Percentiles rank a stretch among this genome's conserved stretches.
Evolutionary conservation across 2,113 vertebrate species (phyloP).

Genomic region (Benitochromis conjunctus): DNA sequence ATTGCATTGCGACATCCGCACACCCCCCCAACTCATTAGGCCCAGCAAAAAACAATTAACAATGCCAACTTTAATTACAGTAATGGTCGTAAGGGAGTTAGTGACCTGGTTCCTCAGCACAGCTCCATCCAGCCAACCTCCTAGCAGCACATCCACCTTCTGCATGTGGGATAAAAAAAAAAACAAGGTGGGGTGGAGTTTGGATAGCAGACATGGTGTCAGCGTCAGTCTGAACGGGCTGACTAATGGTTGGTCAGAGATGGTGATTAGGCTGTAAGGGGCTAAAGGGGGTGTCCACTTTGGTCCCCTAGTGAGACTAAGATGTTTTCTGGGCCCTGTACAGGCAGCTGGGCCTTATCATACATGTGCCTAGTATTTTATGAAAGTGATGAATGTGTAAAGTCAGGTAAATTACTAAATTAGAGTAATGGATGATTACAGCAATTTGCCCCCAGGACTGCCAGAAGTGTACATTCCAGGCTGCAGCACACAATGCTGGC

Average conservation of each 20-base stretch:
- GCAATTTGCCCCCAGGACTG: constrained; percentile 59
- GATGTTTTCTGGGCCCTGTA: constrained; percentile 17
- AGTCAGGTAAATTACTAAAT: constrained; percentile 66
- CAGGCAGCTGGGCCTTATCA: constrained; percentile 29
- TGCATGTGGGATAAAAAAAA: not conserved
- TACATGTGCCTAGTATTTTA: constrained; percentile 22
- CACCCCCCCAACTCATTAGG: constrained; percentile 51
- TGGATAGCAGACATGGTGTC: constrained; percentile 48
- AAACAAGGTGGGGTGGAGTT: constrained; percentile 1
- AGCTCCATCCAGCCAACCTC: constrained; percentile 1
- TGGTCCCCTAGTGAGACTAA: not conserved
- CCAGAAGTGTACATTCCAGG: constrained; percentile 60
- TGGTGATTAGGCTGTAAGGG: constrained; percentile 44
- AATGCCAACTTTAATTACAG: constrained; percentile 70
- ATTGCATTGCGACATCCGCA: constrained; percentile 4
- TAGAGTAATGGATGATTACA: constrained; percentile 67
- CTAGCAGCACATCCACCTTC: constrained; percentile 25
- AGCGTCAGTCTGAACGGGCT: constrained; percentile 47
- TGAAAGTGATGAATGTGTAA: constrained; percentile 68
- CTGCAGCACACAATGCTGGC: constrained; percentile 12
- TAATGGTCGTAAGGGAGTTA: constrained; percentile 68
- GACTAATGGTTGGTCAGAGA: constrained; percentile 58
- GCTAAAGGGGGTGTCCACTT: not conserved
- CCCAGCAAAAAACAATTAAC: constrained; percentile 69
- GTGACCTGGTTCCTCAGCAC: constrained; percentile 63